phyloP scores from a whole-genome alignment of 2,113 vertebrate species.

The Siphamia tubifer region DNA sequence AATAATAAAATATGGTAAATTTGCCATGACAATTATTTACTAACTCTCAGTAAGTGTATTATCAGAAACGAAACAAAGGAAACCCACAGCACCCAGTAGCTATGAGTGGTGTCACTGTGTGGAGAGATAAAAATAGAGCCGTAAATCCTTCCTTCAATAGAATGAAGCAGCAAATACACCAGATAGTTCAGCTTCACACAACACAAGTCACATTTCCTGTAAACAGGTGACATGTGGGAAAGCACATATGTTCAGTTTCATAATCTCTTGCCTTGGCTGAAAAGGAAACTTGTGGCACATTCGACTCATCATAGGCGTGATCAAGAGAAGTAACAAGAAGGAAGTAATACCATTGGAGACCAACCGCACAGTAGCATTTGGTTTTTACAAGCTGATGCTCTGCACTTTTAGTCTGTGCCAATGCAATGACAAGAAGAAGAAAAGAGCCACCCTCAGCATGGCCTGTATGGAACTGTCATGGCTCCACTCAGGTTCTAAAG shows the following conservation, averaged over 20 bases:
- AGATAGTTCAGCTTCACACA: not conserved
- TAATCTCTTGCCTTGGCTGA: not conserved
- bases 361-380: constrained; percentile 26
- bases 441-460: not conserved
- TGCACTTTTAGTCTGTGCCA: not conserved
- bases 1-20: too few species aligned
- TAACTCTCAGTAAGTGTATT: not conserved
- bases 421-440: not conserved
- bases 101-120: not conserved
- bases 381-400: constrained; percentile 29
- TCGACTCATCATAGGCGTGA: constrained; percentile 11
- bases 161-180: constrained; percentile 22
- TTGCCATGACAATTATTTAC: not conserved
- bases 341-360: constrained; percentile 49
- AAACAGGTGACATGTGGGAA: constrained; percentile 58
- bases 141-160: constrained; percentile 38
- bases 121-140: constrained; percentile 54
- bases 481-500: constrained; percentile 27
- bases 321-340: constrained; percentile 50
- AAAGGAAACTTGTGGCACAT: constrained; percentile 48
- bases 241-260: constrained; percentile 16
- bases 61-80: constrained; percentile 52
- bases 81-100: constrained; percentile 40
- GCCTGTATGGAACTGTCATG: constrained; percentile 20
- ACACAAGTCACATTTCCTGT: constrained; percentile 54